A percentile compares a stretch with the other conserved stretches of the same genome.
These are phyloP conservation scores for Trematomus bernacchii DNA, from an alignment of 2,797 vertebrate species.

Conservation along the genomic window DNA sequence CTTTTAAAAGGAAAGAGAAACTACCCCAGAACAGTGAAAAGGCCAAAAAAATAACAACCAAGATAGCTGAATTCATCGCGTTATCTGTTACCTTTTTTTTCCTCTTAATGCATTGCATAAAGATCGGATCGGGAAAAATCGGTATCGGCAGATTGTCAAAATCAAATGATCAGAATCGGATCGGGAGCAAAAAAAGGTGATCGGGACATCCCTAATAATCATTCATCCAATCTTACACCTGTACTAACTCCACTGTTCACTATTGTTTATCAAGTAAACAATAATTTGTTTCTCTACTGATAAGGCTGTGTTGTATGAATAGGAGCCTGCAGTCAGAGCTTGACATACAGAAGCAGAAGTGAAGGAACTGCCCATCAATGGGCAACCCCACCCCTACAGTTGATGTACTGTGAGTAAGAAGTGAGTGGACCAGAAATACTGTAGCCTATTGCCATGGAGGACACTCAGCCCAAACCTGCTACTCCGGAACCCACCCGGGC, in stretches of 20 bases:
- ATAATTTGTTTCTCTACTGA: constrained; percentile 26
- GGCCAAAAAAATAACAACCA: too few species aligned
- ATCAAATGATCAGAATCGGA: too few species aligned
- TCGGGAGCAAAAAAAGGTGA: too few species aligned
- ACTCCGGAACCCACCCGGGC: constrained; percentile 57
- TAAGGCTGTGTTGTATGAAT: constrained; percentile 36
- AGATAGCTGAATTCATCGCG: too few species aligned
- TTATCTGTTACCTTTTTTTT: too few species aligned
- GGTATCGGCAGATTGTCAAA: too few species aligned
- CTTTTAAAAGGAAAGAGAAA: too few species aligned
- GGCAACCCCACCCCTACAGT: constrained; percentile 56
- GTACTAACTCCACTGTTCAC: not conserved
- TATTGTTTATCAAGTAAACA: constrained; percentile 28
- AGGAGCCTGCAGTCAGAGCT: constrained; percentile 36
- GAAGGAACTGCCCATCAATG: constrained; percentile 60
- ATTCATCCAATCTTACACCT: constrained; percentile 11
- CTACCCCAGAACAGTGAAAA: too few species aligned
- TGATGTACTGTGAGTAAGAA: constrained; percentile 54
- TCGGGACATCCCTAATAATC: too few species aligned
- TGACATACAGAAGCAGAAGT: constrained; percentile 26
- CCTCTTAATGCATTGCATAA: too few species aligned
- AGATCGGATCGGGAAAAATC: too few species aligned
- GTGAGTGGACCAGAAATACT: constrained; percentile 48
- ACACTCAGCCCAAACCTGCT: constrained; percentile 63
- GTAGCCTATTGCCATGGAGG: constrained; percentile 77